A percentile compares a stretch with the other conserved stretches of the same genome.
These are phyloP conservation scores for Nycticryphes semicollaris DNA, from an alignment of 2,113 vertebrate genomes.

Conservation along the genomic window DNA sequence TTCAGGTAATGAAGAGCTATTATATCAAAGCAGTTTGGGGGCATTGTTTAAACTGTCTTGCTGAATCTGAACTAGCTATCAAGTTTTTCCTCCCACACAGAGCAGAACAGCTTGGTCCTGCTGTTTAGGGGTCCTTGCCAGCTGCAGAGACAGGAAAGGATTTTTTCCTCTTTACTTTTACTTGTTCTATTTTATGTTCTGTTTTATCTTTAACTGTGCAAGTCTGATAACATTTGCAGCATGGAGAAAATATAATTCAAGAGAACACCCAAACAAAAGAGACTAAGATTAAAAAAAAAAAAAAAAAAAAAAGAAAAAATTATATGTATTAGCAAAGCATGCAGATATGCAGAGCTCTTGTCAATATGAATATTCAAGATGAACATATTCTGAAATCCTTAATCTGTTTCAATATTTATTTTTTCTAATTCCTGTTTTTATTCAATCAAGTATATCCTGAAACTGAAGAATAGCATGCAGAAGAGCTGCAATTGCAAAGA, in stretches of 20 bases:
- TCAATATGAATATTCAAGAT: not conserved
- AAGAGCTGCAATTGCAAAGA: not conserved
- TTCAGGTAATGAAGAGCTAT: not conserved
- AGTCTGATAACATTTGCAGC: not conserved
- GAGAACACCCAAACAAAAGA: not conserved
- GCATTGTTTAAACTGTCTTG: constrained; percentile 3
- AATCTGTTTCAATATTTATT: not conserved
- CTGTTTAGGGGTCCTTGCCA: constrained; percentile 51
- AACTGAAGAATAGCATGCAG: not conserved
- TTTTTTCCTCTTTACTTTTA: not conserved
- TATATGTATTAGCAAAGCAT: not conserved
- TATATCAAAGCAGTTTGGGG: not conserved
- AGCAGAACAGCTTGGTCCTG: constrained; percentile 56
- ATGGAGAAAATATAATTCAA: not conserved
- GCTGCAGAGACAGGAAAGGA: not conserved
- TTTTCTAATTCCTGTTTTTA: not conserved
- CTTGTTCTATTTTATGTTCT: not conserved
- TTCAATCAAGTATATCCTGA: not conserved
- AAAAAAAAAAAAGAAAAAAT: not conserved
- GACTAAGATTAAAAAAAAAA: not conserved
- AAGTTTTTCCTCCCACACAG: constrained; percentile 43
- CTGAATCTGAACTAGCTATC: constrained; percentile 31
- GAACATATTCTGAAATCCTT: not conserved
- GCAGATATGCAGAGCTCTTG: not conserved
- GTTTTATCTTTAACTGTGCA: not conserved